A percentile compares a stretch with the other conserved stretches of the same genome.
phyloP scores from a whole-genome alignment of 2,113 vertebrate species.

The Vulpes lagopus region DNA sequence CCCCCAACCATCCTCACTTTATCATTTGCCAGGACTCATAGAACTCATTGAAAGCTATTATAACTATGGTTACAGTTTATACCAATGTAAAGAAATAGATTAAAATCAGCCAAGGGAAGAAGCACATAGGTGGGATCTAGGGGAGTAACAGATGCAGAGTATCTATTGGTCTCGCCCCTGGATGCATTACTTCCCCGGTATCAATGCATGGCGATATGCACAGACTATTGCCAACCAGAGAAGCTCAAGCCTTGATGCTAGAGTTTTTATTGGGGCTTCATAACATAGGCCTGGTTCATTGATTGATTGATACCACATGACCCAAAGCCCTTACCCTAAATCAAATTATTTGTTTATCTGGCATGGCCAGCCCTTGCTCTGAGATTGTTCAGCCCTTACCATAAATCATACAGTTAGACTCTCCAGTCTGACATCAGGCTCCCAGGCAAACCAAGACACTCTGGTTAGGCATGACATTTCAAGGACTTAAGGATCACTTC shows the following conservation, averaged over 20 bases:
- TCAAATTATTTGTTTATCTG: not conserved
- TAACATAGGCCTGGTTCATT: not conserved
- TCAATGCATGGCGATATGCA: not conserved
- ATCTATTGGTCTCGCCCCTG: not conserved
- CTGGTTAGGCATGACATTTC: conserved; percentile 24
- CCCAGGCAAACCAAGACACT: not conserved
- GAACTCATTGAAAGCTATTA: not conserved
- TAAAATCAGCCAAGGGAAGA: not conserved
- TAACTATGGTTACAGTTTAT: not conserved
- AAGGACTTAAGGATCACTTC: not conserved
- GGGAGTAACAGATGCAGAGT: too few species aligned
- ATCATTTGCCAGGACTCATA: not conserved
- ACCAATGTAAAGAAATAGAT: not conserved
- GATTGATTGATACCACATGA: not conserved
- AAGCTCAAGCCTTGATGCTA: not conserved
- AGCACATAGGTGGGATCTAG: not conserved
- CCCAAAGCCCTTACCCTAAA: not conserved
- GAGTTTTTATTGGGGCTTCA: not conserved
- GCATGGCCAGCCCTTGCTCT: not conserved
- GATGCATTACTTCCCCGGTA: not conserved
- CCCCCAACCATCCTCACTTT: not conserved
- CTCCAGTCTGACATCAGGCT: not conserved
- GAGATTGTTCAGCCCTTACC: not conserved
- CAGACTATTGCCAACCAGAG: not conserved
- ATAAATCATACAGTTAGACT: not conserved